Evolutionary conservation across 2,797 vertebrate genomes (phyloP), one percentile per base, ranked within the genome.

Genomic region (Mus spretus): DNA sequence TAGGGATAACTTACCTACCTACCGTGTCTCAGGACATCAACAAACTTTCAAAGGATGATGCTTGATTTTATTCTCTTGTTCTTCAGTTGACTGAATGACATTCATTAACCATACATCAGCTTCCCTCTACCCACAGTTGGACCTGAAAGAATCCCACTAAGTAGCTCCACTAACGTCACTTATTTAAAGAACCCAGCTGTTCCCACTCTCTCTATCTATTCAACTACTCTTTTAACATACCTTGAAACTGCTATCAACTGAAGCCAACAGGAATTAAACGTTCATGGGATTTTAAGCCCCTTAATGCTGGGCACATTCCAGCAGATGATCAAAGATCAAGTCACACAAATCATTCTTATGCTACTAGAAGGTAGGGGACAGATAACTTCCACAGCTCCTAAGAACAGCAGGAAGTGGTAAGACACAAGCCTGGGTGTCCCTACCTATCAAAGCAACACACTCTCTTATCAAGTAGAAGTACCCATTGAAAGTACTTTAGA

Each of bases 171-270:
- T 89, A 91, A 37, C 24, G 44, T 57, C 61, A 34, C 82, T 96
- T 92, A 96, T 84, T 97, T 97, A 94, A 91, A 94, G 91, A 96
- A 61, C 47, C 57, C 90, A 97, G 94, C 72, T 97, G 95, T 74
- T 95, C 34, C 93, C 53, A 94, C 24, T 77, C 47, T 87, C 63
- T 67, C 87, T 91, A 88, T 70, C 57, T 65, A 91, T 59, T 92
- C 65, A 86, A 88, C 59, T 61, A 93, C 31, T 90, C 94, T 97
- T 96, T 91, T 86, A 93, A 93, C n/a, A 79, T 72, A 92, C 72
- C 67, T 94, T 93, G 61, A 97, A 89, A 90, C 65, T 94, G 89
- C 90, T 83, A 20, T 86, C 88, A 92, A n/a, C 50, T 75, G 94
- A 95, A 97, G 95, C 90, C 92, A 94, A 28, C 2, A 47, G 44